phyloP scores from a whole-genome alignment of 2,888 invertebrate genomes.

The Ceratothoa steindachneri region DNA sequence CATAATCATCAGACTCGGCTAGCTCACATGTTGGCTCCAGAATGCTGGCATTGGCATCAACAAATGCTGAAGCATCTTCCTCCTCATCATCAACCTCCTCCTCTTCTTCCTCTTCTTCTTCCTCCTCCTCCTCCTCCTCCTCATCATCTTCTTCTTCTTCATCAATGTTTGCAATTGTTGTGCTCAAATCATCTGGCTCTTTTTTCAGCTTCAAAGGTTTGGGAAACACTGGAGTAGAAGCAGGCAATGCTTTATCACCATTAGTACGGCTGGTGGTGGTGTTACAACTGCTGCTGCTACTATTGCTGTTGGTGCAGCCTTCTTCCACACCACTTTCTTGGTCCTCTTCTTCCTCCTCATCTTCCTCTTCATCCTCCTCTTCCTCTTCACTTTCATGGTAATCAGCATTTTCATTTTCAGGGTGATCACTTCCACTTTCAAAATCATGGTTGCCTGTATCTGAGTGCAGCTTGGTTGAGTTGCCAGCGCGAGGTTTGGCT shows the following conservation, averaged over 20 bases:
- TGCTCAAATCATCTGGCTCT: neutral
- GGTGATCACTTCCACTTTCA: constrained; percentile 1
- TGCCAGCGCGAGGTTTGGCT: too few species aligned
- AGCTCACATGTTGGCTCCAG: neutral
- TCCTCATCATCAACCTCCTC: neutral
- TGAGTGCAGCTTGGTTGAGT: too few species aligned
- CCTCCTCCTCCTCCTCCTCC: neutral
- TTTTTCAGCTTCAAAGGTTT: neutral
- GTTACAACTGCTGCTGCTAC: too few species aligned
- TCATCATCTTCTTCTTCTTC: neutral
- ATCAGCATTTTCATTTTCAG: neutral
- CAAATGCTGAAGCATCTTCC: neutral
- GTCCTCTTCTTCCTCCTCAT: neutral
- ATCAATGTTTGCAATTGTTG: neutral
- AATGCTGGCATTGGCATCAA: neutral
- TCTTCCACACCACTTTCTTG: neutral
- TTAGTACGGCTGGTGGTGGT: too few species aligned
- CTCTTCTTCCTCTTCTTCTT: too few species aligned
- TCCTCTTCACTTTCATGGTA: neutral
- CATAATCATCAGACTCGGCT: constrained; percentile 3
- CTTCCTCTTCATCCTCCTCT: neutral
- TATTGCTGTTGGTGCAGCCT: neutral
- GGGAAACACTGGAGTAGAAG: neutral
- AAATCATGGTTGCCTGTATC: neutral
- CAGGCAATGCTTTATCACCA: neutral